Evolutionary conservation across 30 jellyfish, hydroid and myxozoan species (phyloP), one percentile per base, ranked within the genome.

Genomic region (Hydractinia echinata): DNA sequence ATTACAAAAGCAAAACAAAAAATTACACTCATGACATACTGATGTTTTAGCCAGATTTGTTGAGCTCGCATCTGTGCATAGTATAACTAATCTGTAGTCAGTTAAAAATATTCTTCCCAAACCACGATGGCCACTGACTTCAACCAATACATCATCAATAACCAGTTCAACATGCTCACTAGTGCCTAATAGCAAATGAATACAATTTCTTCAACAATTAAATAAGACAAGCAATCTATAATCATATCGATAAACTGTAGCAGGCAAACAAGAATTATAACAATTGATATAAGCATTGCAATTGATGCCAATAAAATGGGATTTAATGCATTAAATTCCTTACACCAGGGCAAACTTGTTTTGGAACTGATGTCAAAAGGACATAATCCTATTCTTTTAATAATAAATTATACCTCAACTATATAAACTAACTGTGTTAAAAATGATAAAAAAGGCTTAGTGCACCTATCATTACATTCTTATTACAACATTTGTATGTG

Each of bases 111-210:
- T 83, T 54, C 98, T 73, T 84, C 96, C 98, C 44, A 92, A 93
- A 4, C 98, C 98, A 68, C 96, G 85, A 80, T 87, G 96, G 53
- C 98, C 96, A 80, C 98, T 92, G 80, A 92, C 88, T 71, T 92
- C 98, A 10, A 87, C 98, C 76, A 92, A 66, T 13, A 87, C 98
- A 56, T 92, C 96, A 79, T 92, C 98, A 20, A 92, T 87, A 14
- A 87, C 95, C 67, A 92, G 62, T 64, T 92, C 98, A n/a, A 92
- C 98, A 72, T 83, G 90, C 70, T 92, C 98, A 68, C 76, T 55
- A 70, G 72, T 51, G 20, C 98, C 98, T 92, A 55, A 77, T 58
- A 13, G 3, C 15, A 58, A 13, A 58, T 16, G 19, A 58, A 16
- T 30, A 13, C 19, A 58, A 11, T 3, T 1, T n/a, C n/a, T 64